Conservation (phyloP, 2,888 invertebrate genomes). For the Lapara coniferarum region DNA sequence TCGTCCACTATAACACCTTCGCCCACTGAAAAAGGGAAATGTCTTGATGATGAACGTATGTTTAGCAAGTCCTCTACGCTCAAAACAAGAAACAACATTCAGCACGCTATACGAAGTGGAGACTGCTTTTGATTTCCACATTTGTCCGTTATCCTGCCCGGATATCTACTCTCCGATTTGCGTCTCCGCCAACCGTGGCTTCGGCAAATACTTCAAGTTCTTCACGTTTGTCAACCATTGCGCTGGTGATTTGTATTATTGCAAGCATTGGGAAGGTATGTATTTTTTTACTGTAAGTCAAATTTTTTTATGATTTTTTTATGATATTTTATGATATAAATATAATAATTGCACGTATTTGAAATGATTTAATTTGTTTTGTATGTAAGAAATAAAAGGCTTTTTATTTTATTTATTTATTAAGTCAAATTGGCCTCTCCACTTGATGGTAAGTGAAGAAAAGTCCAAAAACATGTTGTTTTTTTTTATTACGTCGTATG, state of each 20-base stretch:
- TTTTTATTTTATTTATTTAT: too few species aligned
- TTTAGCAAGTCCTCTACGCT: conserved; percentile 19
- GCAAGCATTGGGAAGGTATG: conserved; percentile 55
- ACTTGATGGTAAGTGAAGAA: too few species aligned
- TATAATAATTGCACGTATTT: too few species aligned
- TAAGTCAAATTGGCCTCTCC: too few species aligned
- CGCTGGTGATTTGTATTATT: conserved; percentile 58
- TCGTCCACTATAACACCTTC: too few species aligned
- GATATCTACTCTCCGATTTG: conserved; percentile 56
- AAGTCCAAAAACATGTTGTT: too few species aligned
- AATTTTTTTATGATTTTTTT: too few species aligned
- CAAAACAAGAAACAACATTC: conserved; percentile 30
- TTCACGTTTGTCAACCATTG: conserved; percentile 65
- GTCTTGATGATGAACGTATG: background rate
- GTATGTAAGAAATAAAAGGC: too few species aligned
- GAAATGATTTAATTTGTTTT: too few species aligned
- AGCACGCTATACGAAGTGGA: conserved; percentile 47
- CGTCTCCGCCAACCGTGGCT: conserved; percentile 52
- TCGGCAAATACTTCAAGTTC: conserved; percentile 56
- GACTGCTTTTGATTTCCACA: conserved; percentile 48
- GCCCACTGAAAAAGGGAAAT: too few species aligned
- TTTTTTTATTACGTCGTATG: too few species aligned
- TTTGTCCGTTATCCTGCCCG: conserved; percentile 57
- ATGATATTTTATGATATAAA: too few species aligned
- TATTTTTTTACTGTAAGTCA: background rate